Percentiles rank a stretch among this genome's conserved stretches.
Evolutionary conservation across 1,140 invertebrate genomes (phyloP).

Genomic region (Calosoma granatense): DNA sequence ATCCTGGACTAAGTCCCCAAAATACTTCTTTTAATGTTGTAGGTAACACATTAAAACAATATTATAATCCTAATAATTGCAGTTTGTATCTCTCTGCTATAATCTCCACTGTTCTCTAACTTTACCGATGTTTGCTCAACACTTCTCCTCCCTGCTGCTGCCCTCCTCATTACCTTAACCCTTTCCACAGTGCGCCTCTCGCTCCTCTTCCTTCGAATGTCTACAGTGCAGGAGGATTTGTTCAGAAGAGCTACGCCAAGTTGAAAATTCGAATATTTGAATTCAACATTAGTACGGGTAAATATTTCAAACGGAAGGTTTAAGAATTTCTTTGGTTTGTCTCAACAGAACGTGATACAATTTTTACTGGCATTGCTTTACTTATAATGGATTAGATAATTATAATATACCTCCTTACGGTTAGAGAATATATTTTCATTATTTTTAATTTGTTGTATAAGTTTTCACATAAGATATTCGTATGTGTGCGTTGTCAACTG

Average conservation of each 20-base stretch:
- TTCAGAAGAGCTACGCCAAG: neutral
- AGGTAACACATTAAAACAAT: constrained; percentile 13
- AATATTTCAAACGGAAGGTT: too few species aligned
- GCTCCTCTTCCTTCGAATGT: too few species aligned
- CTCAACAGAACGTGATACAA: too few species aligned
- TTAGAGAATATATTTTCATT: too few species aligned
- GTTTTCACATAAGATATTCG: too few species aligned
- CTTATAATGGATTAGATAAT: too few species aligned
- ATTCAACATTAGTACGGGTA: neutral
- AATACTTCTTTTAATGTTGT: constrained; percentile 9
- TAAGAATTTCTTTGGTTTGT: too few species aligned
- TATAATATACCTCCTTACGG: too few species aligned
- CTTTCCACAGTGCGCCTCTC: neutral
- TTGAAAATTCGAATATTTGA: constrained; percentile 1
- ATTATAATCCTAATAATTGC: constrained; percentile 14
- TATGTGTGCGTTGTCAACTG: too few species aligned
- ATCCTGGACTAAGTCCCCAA: neutral
- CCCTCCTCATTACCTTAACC: neutral
- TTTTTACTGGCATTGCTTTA: too few species aligned
- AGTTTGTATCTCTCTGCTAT: neutral
- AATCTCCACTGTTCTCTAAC: neutral
- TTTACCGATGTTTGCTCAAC: neutral
- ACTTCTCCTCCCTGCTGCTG: neutral
- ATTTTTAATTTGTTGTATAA: too few species aligned
- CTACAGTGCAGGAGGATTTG: too few species aligned